Conservation (phyloP, 2,888 invertebrate species). For the Agonopterix subpropinquella region DNA sequence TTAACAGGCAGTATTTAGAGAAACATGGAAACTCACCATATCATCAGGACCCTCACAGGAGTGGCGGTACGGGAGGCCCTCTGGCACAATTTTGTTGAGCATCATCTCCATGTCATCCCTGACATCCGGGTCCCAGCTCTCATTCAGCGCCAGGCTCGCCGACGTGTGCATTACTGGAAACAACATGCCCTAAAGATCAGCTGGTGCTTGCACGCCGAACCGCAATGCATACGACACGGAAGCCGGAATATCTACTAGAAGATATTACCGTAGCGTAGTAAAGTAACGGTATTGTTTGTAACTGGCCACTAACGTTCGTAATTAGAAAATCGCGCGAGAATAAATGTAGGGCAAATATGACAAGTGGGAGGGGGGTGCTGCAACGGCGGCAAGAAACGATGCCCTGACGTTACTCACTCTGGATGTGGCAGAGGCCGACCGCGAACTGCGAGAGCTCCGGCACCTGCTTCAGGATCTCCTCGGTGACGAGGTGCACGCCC, state of each 20-base stretch:
- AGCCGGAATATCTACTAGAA: background rate
- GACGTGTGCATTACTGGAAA: slow-evolving; percentile 97
- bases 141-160: slow-evolving; percentile 97
- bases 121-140: slow-evolving; percentile 99
- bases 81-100: slow-evolving; percentile 98
- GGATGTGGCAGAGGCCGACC: slow-evolving; percentile 96
- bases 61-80: slow-evolving; percentile 96
- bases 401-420: slow-evolving; percentile 84
- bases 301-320: background rate
- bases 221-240: background rate
- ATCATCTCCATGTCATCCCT: slow-evolving; percentile 99
- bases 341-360: slow-evolving; percentile 45
- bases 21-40: slow-evolving; percentile 79
- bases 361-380: slow-evolving; percentile 52
- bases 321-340: slow-evolving; percentile 28
- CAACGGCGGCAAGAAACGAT: slow-evolving; percentile 54
- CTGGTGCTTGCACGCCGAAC: slow-evolving; percentile 26
- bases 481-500: slow-evolving; percentile 97
- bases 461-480: slow-evolving; percentile 95
- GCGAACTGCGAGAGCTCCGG: slow-evolving; percentile 96
- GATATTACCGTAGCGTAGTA: background rate
- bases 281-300: background rate
- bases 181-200: slow-evolving; percentile 45
- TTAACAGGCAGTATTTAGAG: background rate
- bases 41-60: slow-evolving; percentile 99